phyloP scores from a whole-genome alignment of 2,797 vertebrate genomes.

The Notolabrus celidotus region DNA sequence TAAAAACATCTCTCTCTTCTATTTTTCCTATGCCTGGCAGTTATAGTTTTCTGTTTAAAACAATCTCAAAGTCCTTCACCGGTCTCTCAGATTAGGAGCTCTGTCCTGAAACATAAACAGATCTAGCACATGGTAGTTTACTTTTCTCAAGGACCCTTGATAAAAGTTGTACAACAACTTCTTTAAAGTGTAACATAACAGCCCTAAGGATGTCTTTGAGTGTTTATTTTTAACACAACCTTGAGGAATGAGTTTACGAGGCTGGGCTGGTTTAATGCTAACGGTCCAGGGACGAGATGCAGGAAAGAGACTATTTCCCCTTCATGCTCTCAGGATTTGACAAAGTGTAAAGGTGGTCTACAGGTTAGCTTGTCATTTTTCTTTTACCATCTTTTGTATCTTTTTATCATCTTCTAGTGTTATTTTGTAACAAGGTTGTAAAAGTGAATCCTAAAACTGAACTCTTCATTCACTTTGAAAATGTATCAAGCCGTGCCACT shows the following conservation, averaged over 20 bases:
- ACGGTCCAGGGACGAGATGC: no score
- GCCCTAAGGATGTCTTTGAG: neutral
- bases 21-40: neutral
- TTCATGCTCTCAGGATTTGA: neutral
- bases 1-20: no score
- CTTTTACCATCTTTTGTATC: no score
- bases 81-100: neutral
- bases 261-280: neutral
- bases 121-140: neutral
- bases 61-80: neutral
- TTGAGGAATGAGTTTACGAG: neutral
- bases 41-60: neutral
- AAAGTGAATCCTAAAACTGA: no score
- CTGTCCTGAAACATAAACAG: neutral
- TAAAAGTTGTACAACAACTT: neutral
- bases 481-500: no score
- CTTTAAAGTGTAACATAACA: no score
- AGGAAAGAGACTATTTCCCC: no score
- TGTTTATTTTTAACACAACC: neutral
- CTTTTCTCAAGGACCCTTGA: neutral
- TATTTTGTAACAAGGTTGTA: no score
- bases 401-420: no score
- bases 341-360: no score
- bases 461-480: no score
- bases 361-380: no score